phyloP scores from a whole-genome alignment of 2,888 invertebrate genomes.

The Plebejus anna region DNA sequence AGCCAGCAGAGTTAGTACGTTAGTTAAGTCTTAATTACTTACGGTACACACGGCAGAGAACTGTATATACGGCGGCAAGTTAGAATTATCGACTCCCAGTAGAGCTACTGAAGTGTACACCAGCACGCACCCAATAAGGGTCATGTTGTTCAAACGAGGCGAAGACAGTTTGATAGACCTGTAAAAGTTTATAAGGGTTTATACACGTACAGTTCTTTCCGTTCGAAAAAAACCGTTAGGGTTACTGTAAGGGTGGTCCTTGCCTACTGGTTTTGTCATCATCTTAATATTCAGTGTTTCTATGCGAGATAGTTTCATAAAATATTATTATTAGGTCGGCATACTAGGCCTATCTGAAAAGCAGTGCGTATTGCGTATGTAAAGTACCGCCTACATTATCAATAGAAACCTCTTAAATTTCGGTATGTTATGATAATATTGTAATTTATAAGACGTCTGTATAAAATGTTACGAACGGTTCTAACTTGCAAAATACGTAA shows the following conservation, averaged over 20 bases:
- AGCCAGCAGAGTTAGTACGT: no score
- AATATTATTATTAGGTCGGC: no score
- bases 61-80: slow-evolving; percentile 83
- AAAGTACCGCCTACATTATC: no score
- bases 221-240: neutral
- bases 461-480: no score
- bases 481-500: no score
- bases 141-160: slow-evolving; percentile 94
- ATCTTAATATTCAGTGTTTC: neutral
- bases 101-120: slow-evolving; percentile 94
- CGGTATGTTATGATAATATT: no score
- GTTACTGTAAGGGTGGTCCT: neutral
- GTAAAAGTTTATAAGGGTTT: slow-evolving; percentile 37
- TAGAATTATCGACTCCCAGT: slow-evolving; percentile 91
- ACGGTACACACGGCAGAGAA: slow-evolving; percentile 93
- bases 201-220: neutral
- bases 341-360: no score
- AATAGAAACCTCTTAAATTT: no score
- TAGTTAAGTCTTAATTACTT: slow-evolving; percentile 56
- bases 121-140: slow-evolving; percentile 92
- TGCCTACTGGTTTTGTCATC: no score
- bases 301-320: neutral
- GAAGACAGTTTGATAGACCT: slow-evolving; percentile 96
- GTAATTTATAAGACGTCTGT: no score
- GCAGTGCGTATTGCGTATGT: no score